Base-by-base conservation (phyloP, 2,888 invertebrate genomes). In the Agrilus biguttatus region DNA sequence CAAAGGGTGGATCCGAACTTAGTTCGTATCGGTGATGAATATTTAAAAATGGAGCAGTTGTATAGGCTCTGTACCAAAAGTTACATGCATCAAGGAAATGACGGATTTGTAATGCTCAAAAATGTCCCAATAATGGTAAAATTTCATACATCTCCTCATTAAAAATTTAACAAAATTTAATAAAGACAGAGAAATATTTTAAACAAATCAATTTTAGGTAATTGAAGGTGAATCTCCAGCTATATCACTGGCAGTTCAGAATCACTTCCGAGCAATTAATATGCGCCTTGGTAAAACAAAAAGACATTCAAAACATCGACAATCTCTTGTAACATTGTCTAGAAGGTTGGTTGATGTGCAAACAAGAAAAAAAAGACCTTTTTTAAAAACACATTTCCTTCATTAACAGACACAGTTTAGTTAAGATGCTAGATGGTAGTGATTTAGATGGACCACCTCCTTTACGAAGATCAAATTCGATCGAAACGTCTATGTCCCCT, bases 221-320 rank as follows among this genome's bases (percentile, higher is more conserved):
- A 78, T 81, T 53, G 85, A 88, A 42, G 91, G 91, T 60, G 80
- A 85, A 65, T 87, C 88, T 53, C 87, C 89, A 0, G 83, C 88
- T 58, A 66, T 91, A 47, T 83, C 85, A 8, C 76, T 87, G 54
- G 83, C 87, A 1, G 73, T 92, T 17, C 87, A 89, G 68, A 91
- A 91, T 66, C 90, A 91, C 62, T 91, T 92, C 66, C 78, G 84
- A 44, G 85, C 91, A 2, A 88, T 91, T 53, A 78, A 83, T 63
- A 80, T 88, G 55, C 72, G 84, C 35, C 73, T 77, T 42, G 87
- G 86, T 39, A 78, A 78, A 62, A 73, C 78, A 1, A 69, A 76
- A 17, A 69, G 76, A 33, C 81, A 77, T 51, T 83, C 87, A 42
- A 83, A 85, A 54, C 89, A 90, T 62, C 70, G 89, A 42, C 90